Base-by-base conservation (phyloP, 1,140 invertebrate species). In the Cydia splendana region DNA sequence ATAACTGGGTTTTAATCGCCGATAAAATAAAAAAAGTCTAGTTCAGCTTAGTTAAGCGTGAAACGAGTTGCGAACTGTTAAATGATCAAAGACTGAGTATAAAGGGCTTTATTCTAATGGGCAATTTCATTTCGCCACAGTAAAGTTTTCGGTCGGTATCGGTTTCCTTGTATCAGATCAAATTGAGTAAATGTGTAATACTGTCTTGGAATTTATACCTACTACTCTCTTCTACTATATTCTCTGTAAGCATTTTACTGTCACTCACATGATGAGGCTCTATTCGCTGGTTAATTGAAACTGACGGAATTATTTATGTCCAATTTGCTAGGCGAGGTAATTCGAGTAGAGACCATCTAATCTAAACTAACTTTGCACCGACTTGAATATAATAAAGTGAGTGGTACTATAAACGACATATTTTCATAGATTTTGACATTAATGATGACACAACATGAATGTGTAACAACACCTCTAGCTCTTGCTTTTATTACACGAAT, bases 21-120 rank as follows among this genome's bases (percentile, higher is more conserved):
- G 81, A 80, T 86, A 77, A 84, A 87, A 79, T 82, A 82, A 87
- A 79, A 87, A 85, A 87, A 78, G 30, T 75, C 34, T 34, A 65
- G 75, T 75, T 65, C 51, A 15, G 57, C 75, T 81, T 65, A 75
- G 24, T 77, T 81, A 65, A 82, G 78, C 81, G 79, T 81, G 81
- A 83, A 90, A 87, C 82, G 86, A 84, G 84, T 84, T 84, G 80
- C 76, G 81, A 87, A 88, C 82, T 85, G 84, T 83, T 82, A 79
- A 85, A 78, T 78, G 83, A 88, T 89, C 88, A 89, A 88, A 89
- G 83, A 80, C 78, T 81, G 53, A 79, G 76, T 82, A 76, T 78
- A 80, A 82, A 82, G 79, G 75, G 67, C 76, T 80, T 76, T 67
- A 73, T 76, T 78, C 53, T 30, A 79, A 77, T 80, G 65, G 76